Evolutionary conservation across 2,113 vertebrate species (phyloP).

Genomic region (Menidia beryllina): DNA sequence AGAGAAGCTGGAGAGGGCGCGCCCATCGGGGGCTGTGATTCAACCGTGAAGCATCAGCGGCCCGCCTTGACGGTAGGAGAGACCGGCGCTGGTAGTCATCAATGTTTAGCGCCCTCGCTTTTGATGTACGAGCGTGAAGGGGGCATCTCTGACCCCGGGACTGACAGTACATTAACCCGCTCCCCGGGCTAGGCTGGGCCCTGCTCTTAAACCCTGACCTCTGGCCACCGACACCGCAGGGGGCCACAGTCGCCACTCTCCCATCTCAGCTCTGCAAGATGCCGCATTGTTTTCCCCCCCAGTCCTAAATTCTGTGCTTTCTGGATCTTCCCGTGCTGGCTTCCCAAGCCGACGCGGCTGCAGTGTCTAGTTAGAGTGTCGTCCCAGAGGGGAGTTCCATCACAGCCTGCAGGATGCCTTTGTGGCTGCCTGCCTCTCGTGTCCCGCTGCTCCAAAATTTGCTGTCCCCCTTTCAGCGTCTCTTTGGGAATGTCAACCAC

Average conservation of each 20-base stretch:
- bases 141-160: constrained; percentile 78
- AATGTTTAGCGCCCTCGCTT: constrained; percentile 66
- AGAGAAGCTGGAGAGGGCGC: background rate
- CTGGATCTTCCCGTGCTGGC: constrained; percentile 34
- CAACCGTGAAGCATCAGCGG: constrained; percentile 12
- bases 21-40: constrained; percentile 1
- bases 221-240: constrained; percentile 68
- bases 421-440: constrained; percentile 60
- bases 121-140: constrained; percentile 68
- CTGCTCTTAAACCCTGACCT: constrained; percentile 79
- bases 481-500: constrained; percentile 82
- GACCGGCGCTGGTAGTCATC: constrained; percentile 44
- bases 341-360: constrained; percentile 15
- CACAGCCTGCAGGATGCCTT: constrained; percentile 85
- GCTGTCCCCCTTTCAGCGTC: constrained; percentile 83
- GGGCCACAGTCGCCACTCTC: constrained; percentile 60
- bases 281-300: constrained; percentile 64
- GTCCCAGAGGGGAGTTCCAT: constrained; percentile 76
- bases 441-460: constrained; percentile 93
- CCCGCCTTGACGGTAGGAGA: constrained; percentile 45
- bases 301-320: constrained; percentile 65
- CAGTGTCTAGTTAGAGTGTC: constrained; percentile 62
- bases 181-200: constrained; percentile 56
- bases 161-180: constrained; percentile 81
- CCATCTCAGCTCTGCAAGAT: constrained; percentile 56